Base-by-base conservation (phyloP, 2,888 invertebrate species). In the Odontomyia ornata region DNA sequence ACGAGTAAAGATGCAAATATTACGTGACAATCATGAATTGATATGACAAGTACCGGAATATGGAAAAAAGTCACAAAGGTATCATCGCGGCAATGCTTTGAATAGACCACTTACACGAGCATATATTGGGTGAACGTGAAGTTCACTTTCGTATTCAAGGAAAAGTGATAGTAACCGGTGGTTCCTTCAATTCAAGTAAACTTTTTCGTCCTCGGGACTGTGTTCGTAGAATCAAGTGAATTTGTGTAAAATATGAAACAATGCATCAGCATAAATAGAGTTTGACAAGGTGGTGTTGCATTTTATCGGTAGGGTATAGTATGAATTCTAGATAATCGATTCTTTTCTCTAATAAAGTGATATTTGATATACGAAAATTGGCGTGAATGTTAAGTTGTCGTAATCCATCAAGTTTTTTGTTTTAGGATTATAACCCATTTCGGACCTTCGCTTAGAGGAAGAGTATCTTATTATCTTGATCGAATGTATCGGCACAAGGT, bases 11-110 rank as follows among this genome's bases (percentile, higher is more conserved):
- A 78, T 77, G 78, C 77, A 77, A 78, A 78, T 78, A 78, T 77
- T 77, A 78, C 77, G 78, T 78, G 78, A 78, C 78, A 78, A 78
- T 78, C 75, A 73, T 75, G 73, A 73, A 36, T 62, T 69, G 57
- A 75, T 77, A 60, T 75, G 52, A 69, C 69, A 69, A 47, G 47
- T 23, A 69, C 13, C 30, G 9, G 36, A 36, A 36, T 3, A 36
- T 9, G 36, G 36, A 65, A 69, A 69, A 69, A 69, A 69, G 46
- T 30, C 46, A 47, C 69, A 69, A 69, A 47, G 69, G 69, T 69
- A 47, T 43, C 69, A 47, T 47, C 46, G 46, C 21, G 15, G 65
- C 36, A 18, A 69, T 25, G 52, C 18, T n/a, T n/a, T 69, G 30
- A 69, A 69, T 43, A 23, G 69, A 69, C 69, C 69, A 69, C 69